A percentile compares a stretch with the other conserved stretches of the same genome.
These are phyloP conservation scores for Ornithoptera alexandrae DNA, from an alignment of 2,888 invertebrate genomes.

Conservation along the genomic window DNA sequence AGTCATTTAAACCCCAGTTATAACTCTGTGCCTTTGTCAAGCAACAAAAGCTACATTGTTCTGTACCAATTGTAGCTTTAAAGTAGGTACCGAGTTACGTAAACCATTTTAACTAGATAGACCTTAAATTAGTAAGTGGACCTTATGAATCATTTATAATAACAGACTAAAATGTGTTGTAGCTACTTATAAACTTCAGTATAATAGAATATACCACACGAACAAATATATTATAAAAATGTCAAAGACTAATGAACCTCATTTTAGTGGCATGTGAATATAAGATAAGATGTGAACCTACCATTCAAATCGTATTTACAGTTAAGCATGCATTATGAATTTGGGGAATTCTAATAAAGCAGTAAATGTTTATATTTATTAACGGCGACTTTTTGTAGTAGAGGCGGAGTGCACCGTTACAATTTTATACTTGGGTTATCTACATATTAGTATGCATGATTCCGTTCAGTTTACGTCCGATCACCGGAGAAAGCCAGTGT, in stretches of 20 bases:
- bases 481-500: conserved; percentile 69
- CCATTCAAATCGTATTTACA: conserved; percentile 48
- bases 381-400: conserved; percentile 52
- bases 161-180: conserved; percentile 43
- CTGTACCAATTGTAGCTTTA: conserved; percentile 68
- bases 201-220: conserved; percentile 24
- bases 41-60: conserved; percentile 71
- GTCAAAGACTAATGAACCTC: conserved; percentile 44
- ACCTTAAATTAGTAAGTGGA: conserved; percentile 65
- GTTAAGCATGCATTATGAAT: conserved; percentile 62
- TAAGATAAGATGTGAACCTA: conserved; percentile 43
- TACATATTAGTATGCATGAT: conserved; percentile 65
- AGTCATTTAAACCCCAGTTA: conserved; percentile 67
- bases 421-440: conserved; percentile 66
- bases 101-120: conserved; percentile 52
- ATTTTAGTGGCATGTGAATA: conserved; percentile 44
- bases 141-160: conserved; percentile 70
- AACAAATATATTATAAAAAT: conserved; percentile 40
- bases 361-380: conserved; percentile 70
- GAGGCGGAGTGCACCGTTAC: conserved; percentile 71
- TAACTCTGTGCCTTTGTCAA: conserved; percentile 72
- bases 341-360: conserved; percentile 66
- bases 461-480: conserved; percentile 62
- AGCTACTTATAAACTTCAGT: conserved; percentile 1
- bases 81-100: conserved; percentile 72